Percentiles rank a stretch among this genome's conserved stretches.
Conservation (phyloP, 2,888 invertebrate species). For the Ashinkailepas kermadecensis region DNA sequence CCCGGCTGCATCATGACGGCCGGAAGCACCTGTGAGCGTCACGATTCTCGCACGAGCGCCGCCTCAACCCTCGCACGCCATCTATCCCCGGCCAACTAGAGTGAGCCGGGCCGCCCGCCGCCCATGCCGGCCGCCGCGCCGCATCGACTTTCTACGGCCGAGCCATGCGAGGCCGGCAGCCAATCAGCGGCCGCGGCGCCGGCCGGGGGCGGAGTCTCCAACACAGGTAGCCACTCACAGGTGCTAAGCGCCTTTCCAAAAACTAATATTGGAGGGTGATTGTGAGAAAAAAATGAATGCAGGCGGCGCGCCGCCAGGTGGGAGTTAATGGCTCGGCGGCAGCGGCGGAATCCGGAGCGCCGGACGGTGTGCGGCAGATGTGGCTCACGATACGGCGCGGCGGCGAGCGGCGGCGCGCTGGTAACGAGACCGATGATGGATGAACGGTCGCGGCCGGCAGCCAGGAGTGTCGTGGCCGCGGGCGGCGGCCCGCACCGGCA, state of each 20-base stretch:
- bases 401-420: not conserved
- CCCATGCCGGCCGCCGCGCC: not conserved
- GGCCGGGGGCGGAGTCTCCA: slow-evolving; percentile 16
- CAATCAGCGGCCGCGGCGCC: not conserved
- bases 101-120: slow-evolving; percentile 1
- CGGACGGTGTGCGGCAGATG: not conserved
- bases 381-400: not conserved
- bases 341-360: not conserved
- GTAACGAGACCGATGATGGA: slow-evolving; percentile 18
- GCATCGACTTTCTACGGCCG: slow-evolving; percentile 21
- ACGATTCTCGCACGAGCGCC: not conserved
- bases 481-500: not conserved
- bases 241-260: slow-evolving; percentile 16
- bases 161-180: slow-evolving; percentile 5
- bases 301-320: not conserved
- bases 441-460: not conserved
- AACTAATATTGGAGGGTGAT: slow-evolving; percentile 20
- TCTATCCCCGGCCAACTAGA: slow-evolving; percentile 10
- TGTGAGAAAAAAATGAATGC: slow-evolving; percentile 3
- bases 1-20: slow-evolving; percentile 37
- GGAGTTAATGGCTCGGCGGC: not conserved
- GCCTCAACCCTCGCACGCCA: slow-evolving; percentile 4
- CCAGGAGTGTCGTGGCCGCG: not conserved
- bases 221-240: slow-evolving; percentile 23
- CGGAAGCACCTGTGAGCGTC: not conserved